Base-by-base conservation (phyloP, 92 coral and sea anemone genomes). In the Isaurus tuberculatus region DNA sequence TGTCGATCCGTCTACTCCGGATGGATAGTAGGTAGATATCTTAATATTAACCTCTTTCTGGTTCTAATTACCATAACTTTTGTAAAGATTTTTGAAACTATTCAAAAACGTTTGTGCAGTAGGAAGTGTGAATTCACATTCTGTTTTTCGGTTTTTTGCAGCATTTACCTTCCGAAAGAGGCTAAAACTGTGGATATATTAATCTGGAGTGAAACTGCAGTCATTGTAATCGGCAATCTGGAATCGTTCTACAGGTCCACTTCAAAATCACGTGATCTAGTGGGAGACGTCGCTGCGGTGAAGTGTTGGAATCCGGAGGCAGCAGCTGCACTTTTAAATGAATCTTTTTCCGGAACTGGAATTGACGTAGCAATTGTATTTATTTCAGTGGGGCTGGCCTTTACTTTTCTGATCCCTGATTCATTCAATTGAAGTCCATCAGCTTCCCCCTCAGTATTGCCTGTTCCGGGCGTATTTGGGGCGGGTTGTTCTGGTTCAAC, bases 241-340 rank as follows among this genome's bases (percentile, higher is more conserved):
- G n/a, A n/a, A 55, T 55, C 8, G 8, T 55, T 55, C 29, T 40
- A 77, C 26, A 58, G 9, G 14, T 77, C 82, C 31, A 27, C 67
- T 43, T 77, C 82, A 17, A 88, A 95, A 58, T 90, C 95, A 51
- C 90, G 89, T 65, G 95, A 81, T n/a, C 98, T 85, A 13, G 98
- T 93, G 0, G 98, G 98, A 22, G 98, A 93, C 57, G 89, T 44
- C 5, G 92, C 93, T 15, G 97, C 98, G 29, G 98, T 95, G 66
- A 93, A 93, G 64, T 95, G 98, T 70, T 83, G 81, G 46, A 83
- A 3, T 27, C 48, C 34, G 57, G 78, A 8, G 73, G 84, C 61
- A 83, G 91, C 29, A 34, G 65, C 55, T 63, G 79, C 82, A 22
- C 15, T 58, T 26, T 67, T 31, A 25, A 77, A 55, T 15, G 68